A percentile compares a stretch with the other conserved stretches of the same genome.
Evolutionary conservation across 2,113 vertebrate genomes (phyloP).

Genomic region (Macrotus californicus): DNA sequence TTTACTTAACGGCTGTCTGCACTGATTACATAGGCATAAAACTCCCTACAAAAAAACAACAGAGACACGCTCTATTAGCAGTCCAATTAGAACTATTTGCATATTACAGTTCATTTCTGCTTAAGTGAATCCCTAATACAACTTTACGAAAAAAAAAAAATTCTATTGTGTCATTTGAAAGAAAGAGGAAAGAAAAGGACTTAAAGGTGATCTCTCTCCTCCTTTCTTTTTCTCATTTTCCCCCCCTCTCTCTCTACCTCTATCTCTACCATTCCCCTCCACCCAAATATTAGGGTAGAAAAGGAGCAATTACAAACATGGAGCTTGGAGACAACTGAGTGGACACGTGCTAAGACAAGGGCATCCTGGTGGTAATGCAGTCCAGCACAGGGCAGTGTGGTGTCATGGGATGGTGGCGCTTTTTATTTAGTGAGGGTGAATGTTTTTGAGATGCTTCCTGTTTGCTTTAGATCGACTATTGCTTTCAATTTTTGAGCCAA

Average conservation of each 20-base stretch:
- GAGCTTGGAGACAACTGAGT: not conserved
- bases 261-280: not conserved
- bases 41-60: constrained; percentile 95
- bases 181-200: constrained; percentile 75
- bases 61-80: constrained; percentile 99
- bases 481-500: constrained; percentile 64
- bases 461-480: constrained; percentile 31
- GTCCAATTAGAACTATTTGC: constrained; percentile 99
- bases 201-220: constrained; percentile 74
- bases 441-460: not conserved
- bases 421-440: not conserved
- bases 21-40: constrained; percentile 99
- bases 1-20: constrained; percentile 99
- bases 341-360: not conserved
- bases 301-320: constrained; percentile 24
- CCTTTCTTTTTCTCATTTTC: not conserved
- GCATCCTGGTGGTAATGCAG: not conserved
- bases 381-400: not conserved
- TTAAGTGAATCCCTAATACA: constrained; percentile 92
- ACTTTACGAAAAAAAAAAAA: constrained; percentile 83
- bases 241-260: not conserved
- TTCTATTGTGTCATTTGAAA: constrained; percentile 83
- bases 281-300: not conserved
- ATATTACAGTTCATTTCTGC: constrained; percentile 98
- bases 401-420: not conserved